Conservation (phyloP, 2,797 vertebrate genomes). For the Sebastes taczanowskii region DNA sequence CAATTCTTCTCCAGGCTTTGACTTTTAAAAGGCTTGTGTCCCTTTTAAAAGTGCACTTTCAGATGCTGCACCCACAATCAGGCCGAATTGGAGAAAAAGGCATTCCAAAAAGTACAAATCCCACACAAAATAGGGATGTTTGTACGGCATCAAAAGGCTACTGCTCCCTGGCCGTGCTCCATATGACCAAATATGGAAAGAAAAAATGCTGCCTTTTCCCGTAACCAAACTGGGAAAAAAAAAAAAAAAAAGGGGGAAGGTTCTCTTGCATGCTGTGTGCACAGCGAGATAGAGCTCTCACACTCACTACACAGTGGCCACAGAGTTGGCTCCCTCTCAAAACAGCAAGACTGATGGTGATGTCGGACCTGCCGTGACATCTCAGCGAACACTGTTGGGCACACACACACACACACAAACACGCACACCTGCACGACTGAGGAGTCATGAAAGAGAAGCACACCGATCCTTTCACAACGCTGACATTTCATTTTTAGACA, state of each 20-base stretch:
- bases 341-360: conserved; percentile 71
- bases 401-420: conserved; percentile 8
- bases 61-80: conserved; percentile 69
- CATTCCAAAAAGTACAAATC: conserved; percentile 74
- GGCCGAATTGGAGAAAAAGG: conserved; percentile 66
- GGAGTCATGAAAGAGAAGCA: conserved; percentile 39
- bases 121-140: conserved; percentile 82
- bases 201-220: conserved; percentile 87
- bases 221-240: conserved; percentile 82
- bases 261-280: conserved; percentile 80
- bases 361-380: conserved; percentile 54
- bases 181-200: conserved; percentile 88
- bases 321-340: conserved; percentile 66
- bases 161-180: conserved; percentile 83
- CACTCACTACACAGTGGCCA: conserved; percentile 70
- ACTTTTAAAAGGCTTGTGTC: conserved; percentile 59
- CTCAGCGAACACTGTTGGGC: conserved; percentile 3
- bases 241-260: conserved; percentile 38
- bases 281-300: conserved; percentile 81
- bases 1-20: conserved; percentile 28
- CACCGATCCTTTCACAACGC: conserved; percentile 41
- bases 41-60: conserved; percentile 62
- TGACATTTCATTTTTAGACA: conserved; percentile 67
- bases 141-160: conserved; percentile 84
- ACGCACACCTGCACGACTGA: conserved; percentile 52